Conservation (phyloP, 2,888 invertebrate species). For the Caenorhabditis sp. region DNA sequence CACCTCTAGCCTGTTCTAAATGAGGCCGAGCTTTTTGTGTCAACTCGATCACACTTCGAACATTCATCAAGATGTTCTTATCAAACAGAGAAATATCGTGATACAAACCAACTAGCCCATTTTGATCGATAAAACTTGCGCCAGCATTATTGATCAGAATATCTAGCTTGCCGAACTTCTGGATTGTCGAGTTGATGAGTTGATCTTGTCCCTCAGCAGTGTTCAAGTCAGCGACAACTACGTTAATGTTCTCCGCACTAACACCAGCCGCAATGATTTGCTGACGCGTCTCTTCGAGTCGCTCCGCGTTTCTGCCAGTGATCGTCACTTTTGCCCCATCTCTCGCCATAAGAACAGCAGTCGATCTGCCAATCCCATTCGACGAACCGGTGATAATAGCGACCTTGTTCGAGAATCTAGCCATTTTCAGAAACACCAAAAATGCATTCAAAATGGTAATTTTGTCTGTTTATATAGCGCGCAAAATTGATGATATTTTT, state of each 20-base stretch:
- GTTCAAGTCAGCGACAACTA: neutral
- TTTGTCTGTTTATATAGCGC: too few relatives aligned
- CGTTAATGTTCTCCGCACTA: slow-evolving; percentile 23
- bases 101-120: slow-evolving; percentile 9
- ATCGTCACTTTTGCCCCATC: slow-evolving; percentile 45
- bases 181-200: slow-evolving; percentile 10
- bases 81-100: slow-evolving; percentile 13
- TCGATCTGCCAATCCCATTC: slow-evolving; percentile 48
- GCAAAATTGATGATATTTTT: too few relatives aligned
- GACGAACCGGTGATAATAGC: slow-evolving; percentile 42
- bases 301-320: slow-evolving; percentile 31
- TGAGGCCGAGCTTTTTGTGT: slow-evolving; percentile 21
- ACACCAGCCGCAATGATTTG: slow-evolving; percentile 28
- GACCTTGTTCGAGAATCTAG: too few relatives aligned
- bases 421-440: too few relatives aligned
- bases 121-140: slow-evolving; percentile 7
- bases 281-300: slow-evolving; percentile 15
- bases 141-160: slow-evolving; percentile 30
- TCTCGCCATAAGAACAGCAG: slow-evolving; percentile 35
- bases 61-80: slow-evolving; percentile 5
- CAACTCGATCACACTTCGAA: slow-evolving; percentile 21
- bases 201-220: slow-evolving; percentile 7
- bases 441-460: too few relatives aligned
- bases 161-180: slow-evolving; percentile 21
- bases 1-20: slow-evolving; percentile 19